Base-by-base conservation (phyloP, 2,113 vertebrate species). In the Ictalurus punctatus region DNA sequence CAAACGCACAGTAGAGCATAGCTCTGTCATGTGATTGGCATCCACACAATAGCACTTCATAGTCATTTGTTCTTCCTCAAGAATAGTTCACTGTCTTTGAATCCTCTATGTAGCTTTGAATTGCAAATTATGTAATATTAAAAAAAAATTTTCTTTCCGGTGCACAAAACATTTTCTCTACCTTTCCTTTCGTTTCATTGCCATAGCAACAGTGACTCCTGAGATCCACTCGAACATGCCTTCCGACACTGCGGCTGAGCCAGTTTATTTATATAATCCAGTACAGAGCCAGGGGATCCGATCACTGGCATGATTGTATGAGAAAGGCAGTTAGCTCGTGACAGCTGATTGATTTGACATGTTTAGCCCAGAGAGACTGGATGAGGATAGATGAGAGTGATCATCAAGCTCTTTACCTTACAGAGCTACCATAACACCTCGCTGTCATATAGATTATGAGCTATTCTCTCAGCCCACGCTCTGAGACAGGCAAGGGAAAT, bases 121-220 rank as follows among this genome's bases (percentile, higher is more conserved):
- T 80, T 87, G 59, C 52, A 87, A 71, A 84, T 87, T 13, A 19
- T 27, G 6, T 30, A 69, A 44, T 56, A 79, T 84, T 67, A 76
- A 67, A 40, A 83, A 30, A 21, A 34, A 17, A 63, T 52, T 54
- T 69, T 48, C 67, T 84, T 61, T 86, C 56, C 61, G 37, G 9
- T 59, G 74, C 61, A 87, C 34, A 73, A 89, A 89, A 89, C 40
- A 86, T 71, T 86, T 86, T 87, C 86, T 82, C 59, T 80, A 74
- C 83, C 73, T 80, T 79, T 84, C 74, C 65, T 59, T 87, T 80
- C 58, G 86, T 89, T 88, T 89, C 86, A 92, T 90, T 88, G 76
- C 90, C 91, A 92, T 90, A 88, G 91, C 90, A 92, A 90, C 91
- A 88, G 86, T 88, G 83, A 90, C 48, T 92, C 83, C 78, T 73